Evolutionary conservation across 2,797 vertebrate species (phyloP), one percentile per base, ranked within the genome.

Genomic region (Hoplostethus atlanticus): DNA sequence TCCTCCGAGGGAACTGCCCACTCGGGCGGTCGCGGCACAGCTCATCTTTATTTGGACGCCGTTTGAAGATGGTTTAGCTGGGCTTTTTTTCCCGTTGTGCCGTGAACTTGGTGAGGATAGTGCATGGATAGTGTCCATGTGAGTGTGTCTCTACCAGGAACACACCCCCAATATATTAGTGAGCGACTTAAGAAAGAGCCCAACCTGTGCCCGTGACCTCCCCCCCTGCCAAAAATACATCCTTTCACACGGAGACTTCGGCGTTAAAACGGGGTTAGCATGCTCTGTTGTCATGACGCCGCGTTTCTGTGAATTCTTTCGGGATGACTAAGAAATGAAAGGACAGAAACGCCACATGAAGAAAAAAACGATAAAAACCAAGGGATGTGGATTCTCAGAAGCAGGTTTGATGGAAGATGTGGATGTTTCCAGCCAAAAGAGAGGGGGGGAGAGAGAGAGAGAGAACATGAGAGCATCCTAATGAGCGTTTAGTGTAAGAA

Each of bases 401-500:
- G 85, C 71, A 69, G 79, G 44, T 83, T 87, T 67, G 77, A 79
- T 77, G 65, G 68, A 85, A 85, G 86, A 60, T 48, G 60, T 60
- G 63, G 54, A 73, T 52, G 2, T n/a, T 73, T 81, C 56, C 48
- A 15, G 70, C 54, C 71, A 78, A 84, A 83, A 85, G 79, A 88
- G 60, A 21, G 21, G 21, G 21, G 21, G 21, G 1, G 21, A 21
- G 21, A 21, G 21, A 21, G 21, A 71, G 55, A 75, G 67, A 85
- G 78, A 73, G 83, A 84, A 82, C 83, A 86, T 79, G 64, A 91
- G 88, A 88, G 80, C 53, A 48, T 84, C 74, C 81, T 90, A 90
- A 94, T 89, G 88, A 94, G 89, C 83, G 76, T 90, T 93, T 91
- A 92, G 87, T 8, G 62, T 76, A 75, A 79, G 79, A 83, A 76